phyloP scores from a whole-genome alignment of 2,113 vertebrate species.

The Brachyistius frenatus region DNA sequence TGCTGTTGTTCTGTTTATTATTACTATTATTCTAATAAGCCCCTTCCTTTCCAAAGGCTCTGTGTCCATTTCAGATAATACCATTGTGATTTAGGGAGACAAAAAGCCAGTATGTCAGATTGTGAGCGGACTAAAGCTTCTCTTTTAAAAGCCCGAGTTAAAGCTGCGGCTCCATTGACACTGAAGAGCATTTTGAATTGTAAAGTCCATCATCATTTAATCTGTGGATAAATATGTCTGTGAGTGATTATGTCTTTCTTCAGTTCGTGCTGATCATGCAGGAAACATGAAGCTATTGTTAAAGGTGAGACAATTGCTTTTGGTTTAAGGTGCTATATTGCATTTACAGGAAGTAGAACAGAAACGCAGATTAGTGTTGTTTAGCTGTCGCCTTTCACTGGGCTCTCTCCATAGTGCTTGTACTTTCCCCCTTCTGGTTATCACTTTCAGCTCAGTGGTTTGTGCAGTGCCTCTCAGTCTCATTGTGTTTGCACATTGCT shows the following conservation, averaged over 20 bases:
- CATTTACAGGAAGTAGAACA: constrained; percentile 22
- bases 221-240: constrained; percentile 77
- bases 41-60: constrained; percentile 39
- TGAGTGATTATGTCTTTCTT: constrained; percentile 70
- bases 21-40: constrained; percentile 70
- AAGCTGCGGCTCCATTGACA: constrained; percentile 64
- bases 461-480: constrained; percentile 33
- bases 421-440: constrained; percentile 36
- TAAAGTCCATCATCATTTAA: constrained; percentile 77
- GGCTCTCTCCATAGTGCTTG: constrained; percentile 9
- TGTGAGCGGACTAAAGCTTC: constrained; percentile 65
- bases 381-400: constrained; percentile 33
- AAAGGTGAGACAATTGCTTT: constrained; percentile 54
- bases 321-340: constrained; percentile 53
- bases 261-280: constrained; percentile 64
- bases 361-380: constrained; percentile 59
- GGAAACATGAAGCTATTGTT: constrained; percentile 45
- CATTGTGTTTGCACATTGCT: constrained; percentile 44
- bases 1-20: constrained; percentile 57
- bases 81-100: constrained; percentile 55
- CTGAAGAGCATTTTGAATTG: constrained; percentile 66
- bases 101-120: constrained; percentile 54
- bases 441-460: constrained; percentile 56
- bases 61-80: constrained; percentile 55
- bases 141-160: constrained; percentile 59